Evolutionary conservation across 2,888 invertebrate species (phyloP).

Genomic region (Metopia argyrocephala): DNA sequence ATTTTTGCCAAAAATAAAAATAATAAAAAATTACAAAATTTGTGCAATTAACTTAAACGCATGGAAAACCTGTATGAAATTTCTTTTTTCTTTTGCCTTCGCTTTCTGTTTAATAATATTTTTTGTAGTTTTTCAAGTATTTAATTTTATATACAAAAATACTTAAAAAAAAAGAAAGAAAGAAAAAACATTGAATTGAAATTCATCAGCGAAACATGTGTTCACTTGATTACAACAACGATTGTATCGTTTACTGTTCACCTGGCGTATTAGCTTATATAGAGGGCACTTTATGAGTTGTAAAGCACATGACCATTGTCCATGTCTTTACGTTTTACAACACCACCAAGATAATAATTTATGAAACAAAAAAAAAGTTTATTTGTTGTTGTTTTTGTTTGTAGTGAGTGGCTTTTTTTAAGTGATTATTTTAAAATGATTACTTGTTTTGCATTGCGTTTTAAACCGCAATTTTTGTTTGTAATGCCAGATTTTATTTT

Average conservation of each 20-base stretch:
- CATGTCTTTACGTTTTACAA: background rate
- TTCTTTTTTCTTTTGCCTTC: background rate
- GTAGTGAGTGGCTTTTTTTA: background rate
- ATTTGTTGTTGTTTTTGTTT: background rate
- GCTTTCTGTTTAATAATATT: background rate
- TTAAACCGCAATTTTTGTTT: background rate
- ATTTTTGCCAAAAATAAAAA: constrained; percentile 51
- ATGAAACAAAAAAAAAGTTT: background rate
- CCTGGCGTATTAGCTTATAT: background rate
- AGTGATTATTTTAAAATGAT: background rate
- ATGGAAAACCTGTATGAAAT: background rate
- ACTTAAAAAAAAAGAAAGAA: background rate
- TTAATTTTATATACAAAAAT: background rate
- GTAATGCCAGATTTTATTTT: background rate
- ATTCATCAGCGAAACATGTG: background rate
- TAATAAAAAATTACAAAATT: no score
- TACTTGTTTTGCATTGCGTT: background rate
- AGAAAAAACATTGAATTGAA: background rate
- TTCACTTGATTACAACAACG: background rate
- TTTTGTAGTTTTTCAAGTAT: background rate
- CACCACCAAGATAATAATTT: background rate
- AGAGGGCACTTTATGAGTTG: background rate
- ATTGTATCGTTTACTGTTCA: background rate
- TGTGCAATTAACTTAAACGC: no score
- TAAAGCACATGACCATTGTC: background rate